A percentile compares a stretch with the other conserved stretches of the same genome.
Conservation (phyloP, 1,140 invertebrate species). For the Temnothorax longispinosus region DNA sequence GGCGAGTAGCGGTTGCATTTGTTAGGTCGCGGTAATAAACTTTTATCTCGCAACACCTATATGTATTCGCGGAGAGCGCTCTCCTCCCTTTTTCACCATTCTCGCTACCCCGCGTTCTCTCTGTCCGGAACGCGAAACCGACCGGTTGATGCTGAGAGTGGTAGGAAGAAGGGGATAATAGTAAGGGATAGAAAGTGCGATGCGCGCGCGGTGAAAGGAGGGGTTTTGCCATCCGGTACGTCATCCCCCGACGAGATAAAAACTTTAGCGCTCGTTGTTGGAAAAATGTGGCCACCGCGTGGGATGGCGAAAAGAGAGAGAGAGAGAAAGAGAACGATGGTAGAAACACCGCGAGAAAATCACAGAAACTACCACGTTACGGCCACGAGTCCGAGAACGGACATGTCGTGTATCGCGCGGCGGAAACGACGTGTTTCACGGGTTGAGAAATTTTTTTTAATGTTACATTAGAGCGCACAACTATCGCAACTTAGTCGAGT, state of each 20-base stretch:
- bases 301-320: background rate
- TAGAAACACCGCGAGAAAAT: slow-evolving; percentile 43
- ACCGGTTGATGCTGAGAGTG: slow-evolving; percentile 2
- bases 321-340: background rate
- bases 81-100: background rate
- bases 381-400: background rate
- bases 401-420: slow-evolving; percentile 13
- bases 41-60: slow-evolving; percentile 64
- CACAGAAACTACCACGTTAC: background rate
- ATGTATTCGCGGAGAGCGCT: slow-evolving; percentile 11
- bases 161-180: background rate
- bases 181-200: slow-evolving; percentile 23
- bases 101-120: background rate
- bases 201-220: slow-evolving; percentile 26
- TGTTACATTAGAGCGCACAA: slow-evolving; percentile 12
- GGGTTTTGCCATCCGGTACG: slow-evolving; percentile 27
- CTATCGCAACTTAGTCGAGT: background rate
- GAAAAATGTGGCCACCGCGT: slow-evolving; percentile 47
- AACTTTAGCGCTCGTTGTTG: slow-evolving; percentile 63
- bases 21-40: slow-evolving; percentile 65
- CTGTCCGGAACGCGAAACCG: slow-evolving; percentile 14
- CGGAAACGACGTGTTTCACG: slow-evolving; percentile 20
- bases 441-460: slow-evolving; percentile 12
- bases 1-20: slow-evolving; percentile 32
- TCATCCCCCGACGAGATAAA: slow-evolving; percentile 64